Base-by-base conservation (phyloP, 2,888 invertebrate species). In the Eumacrocentrus americanus region DNA sequence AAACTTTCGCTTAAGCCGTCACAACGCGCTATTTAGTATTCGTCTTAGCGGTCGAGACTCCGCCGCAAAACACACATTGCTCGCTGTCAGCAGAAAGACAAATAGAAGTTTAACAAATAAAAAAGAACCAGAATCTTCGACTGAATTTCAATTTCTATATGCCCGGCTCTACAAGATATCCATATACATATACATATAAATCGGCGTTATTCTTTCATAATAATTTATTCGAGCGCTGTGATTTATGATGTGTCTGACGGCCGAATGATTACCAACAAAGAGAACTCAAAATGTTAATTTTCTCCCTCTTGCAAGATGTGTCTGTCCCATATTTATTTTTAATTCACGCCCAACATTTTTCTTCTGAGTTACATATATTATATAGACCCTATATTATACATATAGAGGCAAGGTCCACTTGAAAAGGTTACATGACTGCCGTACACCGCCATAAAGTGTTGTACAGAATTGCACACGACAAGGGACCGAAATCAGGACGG, bases 401-500 rank as follows among this genome's bases (percentile, higher is more conserved):
- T 23, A 48, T 50, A 12, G 22, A 11, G 35, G 14, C 20, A 12
- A 20, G 38, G 38, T 37, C 50, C 54, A 51, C 20, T 25, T 38
- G 44, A 61, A 56, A 60, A 53, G 56, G 40, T 56, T 44, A 44
- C 53, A 53, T 7, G 29, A 35, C 11, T n/a, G n/a, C 22, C 37
- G 20, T 38, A 52, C 20, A 14, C 23, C 29, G 29, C 25, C 14
- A 18, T 37, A n/a, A 7, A 18, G 18, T 52, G 35, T 22, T 22
- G 20, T 12, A 38, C 16, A 53, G 40, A 53, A 40, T 53, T 22
- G 11, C 25, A 25, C 7, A 42, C 56, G 61, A 70, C 67, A 68
- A 69, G 63, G 67, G 68, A 66, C 66, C 59, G 63, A 70, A 66
- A 73, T 73, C 68, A 72, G 69, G 64, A 64, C 64, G 66, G 68